Evolutionary conservation across 2,113 vertebrate genomes (phyloP), one percentile per base, ranked within the genome.

Genomic region (zebrafish (Danio rerio)): DNA sequence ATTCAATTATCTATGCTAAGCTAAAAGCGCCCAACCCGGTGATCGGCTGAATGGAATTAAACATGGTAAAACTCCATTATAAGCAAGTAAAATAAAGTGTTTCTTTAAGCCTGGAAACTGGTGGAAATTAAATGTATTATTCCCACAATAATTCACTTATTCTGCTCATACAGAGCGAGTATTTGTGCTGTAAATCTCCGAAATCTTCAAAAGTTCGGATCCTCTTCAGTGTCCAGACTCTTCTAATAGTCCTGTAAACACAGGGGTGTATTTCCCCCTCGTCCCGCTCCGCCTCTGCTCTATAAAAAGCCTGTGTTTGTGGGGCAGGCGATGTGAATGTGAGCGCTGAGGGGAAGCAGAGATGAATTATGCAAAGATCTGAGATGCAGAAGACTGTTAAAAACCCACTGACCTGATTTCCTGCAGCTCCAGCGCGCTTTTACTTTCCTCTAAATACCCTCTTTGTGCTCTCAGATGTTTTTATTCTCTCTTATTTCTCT

Each of bases 401-500:
- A 58, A 83, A 83, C 85, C 85, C 58, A 83, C 58, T 83, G 78
- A 81, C 85, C 81, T 81, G 45, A 72, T 83, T 83, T 83, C 12
- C 59, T 15, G 52, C 56, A 76, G 7, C 58, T 18, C 8, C 9
- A 6, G 7, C 58, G 13, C 11, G 12, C 66, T 52, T 11, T 11
- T 42, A 20, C 12, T 47, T 70, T 31, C 40, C 12, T 0, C 16
- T 59, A 52, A 58, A 52, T 63, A 21, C 31, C 31, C 31, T 31
- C 31, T 31, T 31, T 31, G 31, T 31, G n/a, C 20, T 71, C 10
- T 53, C 12, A 4, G n/a, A 18, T 45, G 21, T 65, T 16, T 66
- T 8, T 5, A 16, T 43, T 7, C 42, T 0, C 15, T 43, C 42
- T 65, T 53, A 13, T 53, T 55, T 56, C 8, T 49, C 18, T 18